phyloP scores from a whole-genome alignment of 1,140 invertebrate genomes.

The Drosophila cardini region DNA sequence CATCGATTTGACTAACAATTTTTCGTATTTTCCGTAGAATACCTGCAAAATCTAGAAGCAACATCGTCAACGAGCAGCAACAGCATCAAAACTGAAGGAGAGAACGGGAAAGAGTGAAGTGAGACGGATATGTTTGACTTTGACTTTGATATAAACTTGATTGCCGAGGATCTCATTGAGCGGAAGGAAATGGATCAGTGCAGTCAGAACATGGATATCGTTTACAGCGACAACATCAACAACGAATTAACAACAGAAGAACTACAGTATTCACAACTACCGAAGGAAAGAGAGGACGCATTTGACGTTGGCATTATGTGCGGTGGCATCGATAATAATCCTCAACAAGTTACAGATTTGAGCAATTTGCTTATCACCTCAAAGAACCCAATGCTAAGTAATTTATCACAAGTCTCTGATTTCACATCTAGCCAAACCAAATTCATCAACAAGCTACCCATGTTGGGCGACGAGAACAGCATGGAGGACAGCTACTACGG shows the following conservation, averaged over 20 bases:
- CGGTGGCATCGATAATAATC: constrained; percentile 47
- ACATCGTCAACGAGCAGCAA: constrained; percentile 69
- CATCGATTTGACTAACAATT: constrained; percentile 42
- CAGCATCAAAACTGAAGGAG: constrained; percentile 56
- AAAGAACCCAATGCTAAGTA: constrained; percentile 54
- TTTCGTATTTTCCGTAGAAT: constrained; percentile 68
- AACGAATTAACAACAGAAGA: constrained; percentile 40
- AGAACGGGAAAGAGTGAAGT: constrained; percentile 73
- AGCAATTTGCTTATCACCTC: constrained; percentile 36
- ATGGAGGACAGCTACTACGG: constrained; percentile 18
- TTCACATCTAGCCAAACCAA: constrained; percentile 40
- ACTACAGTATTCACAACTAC: constrained; percentile 9
- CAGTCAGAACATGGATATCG: constrained; percentile 50
- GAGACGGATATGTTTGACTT: constrained; percentile 79
- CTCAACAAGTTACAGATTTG: constrained; percentile 48
- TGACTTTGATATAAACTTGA: constrained; percentile 79
- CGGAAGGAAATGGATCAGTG: constrained; percentile 65
- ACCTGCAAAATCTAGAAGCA: constrained; percentile 78
- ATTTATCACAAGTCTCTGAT: constrained; percentile 32
- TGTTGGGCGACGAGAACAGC: constrained; percentile 50
- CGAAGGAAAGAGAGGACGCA: constrained; percentile 48
- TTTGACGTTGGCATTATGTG: constrained; percentile 43
- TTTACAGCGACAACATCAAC: constrained; percentile 58
- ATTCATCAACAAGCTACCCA: constrained; percentile 50
- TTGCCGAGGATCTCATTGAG: constrained; percentile 70